Percentiles rank a stretch among this genome's conserved stretches.
phyloP scores from a whole-genome alignment of 2,888 invertebrate genomes.

The Pristionchus japonicus region DNA sequence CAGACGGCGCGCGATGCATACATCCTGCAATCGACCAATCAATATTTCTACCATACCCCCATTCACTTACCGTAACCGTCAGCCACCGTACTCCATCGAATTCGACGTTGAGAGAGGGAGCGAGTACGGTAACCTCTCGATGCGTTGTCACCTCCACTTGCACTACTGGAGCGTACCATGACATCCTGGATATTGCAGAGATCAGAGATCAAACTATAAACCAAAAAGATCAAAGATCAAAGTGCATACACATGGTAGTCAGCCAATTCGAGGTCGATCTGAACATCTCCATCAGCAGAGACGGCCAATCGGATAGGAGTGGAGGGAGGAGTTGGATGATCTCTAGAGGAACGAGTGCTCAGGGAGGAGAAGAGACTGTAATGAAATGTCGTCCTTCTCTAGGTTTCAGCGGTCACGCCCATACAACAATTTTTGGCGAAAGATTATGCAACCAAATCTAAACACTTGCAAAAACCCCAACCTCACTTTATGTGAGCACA shows the following conservation, averaged over 20 bases:
- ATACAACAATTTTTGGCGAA: no score
- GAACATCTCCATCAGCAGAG: slow-evolving; percentile 54
- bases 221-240: slow-evolving; percentile 8
- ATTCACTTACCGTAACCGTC: slow-evolving; percentile 51
- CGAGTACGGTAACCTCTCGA: slow-evolving; percentile 47
- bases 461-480: no score
- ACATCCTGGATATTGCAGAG: slow-evolving; percentile 50
- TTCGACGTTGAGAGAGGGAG: slow-evolving; percentile 49
- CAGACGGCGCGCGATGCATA: slow-evolving; percentile 48
- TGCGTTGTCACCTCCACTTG: slow-evolving; percentile 48
- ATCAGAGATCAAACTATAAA: not conserved
- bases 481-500: no score
- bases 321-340: not conserved
- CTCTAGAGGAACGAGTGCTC: not conserved
- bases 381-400: no score
- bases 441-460: no score
- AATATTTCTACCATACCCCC: not conserved
- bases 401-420: no score
- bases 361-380: slow-evolving; percentile 34
- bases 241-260: slow-evolving; percentile 55
- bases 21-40: slow-evolving; percentile 39
- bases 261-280: slow-evolving; percentile 58
- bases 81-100: slow-evolving; percentile 55
- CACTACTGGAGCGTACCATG: slow-evolving; percentile 52
- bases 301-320: slow-evolving; percentile 44